A percentile compares a stretch with the other conserved stretches of the same genome.
phyloP scores from a whole-genome alignment of 2,113 vertebrate genomes.

The Oreochromis aureus region DNA sequence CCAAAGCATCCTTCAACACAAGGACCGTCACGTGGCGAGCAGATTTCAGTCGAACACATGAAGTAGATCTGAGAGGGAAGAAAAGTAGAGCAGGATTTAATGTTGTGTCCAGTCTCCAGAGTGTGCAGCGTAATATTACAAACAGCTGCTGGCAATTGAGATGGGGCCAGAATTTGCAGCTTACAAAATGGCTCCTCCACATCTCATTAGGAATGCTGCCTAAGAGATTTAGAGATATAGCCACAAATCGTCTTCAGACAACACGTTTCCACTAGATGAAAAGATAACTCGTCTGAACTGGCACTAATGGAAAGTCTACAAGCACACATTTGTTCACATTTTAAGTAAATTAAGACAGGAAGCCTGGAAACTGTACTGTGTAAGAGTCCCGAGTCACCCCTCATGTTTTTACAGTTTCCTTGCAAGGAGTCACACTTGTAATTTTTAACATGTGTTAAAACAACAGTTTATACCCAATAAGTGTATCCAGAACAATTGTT shows the following conservation, averaged over 20 bases:
- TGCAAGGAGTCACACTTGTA: not conserved
- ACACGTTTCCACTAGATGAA: not conserved
- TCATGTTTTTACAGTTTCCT: not conserved
- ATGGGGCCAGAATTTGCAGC: slow-evolving; percentile 11
- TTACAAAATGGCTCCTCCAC: slow-evolving; percentile 11
- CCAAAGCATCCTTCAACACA: slow-evolving; percentile 75
- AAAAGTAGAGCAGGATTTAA: not conserved
- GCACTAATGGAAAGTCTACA: not conserved
- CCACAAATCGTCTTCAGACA: not conserved
- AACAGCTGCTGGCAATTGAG: slow-evolving; percentile 19
- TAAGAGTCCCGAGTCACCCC: not conserved
- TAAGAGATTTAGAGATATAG: slow-evolving; percentile 3
- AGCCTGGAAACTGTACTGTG: not conserved
- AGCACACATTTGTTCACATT: not conserved
- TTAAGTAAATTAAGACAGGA: not conserved
- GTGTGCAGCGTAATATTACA: not conserved
- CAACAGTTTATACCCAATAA: not conserved
- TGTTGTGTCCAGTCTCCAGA: not conserved
- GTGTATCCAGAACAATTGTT: not conserved
- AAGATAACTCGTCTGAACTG: not conserved
- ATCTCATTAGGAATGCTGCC: slow-evolving; percentile 1
- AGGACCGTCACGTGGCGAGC: slow-evolving; percentile 65
- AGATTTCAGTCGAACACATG: slow-evolving; percentile 78
- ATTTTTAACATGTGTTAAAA: not conserved
- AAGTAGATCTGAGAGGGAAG: slow-evolving; percentile 70